Evolutionary conservation across 1,140 invertebrate species (phyloP).

Genomic region (Drosophila ficusphila): DNA sequence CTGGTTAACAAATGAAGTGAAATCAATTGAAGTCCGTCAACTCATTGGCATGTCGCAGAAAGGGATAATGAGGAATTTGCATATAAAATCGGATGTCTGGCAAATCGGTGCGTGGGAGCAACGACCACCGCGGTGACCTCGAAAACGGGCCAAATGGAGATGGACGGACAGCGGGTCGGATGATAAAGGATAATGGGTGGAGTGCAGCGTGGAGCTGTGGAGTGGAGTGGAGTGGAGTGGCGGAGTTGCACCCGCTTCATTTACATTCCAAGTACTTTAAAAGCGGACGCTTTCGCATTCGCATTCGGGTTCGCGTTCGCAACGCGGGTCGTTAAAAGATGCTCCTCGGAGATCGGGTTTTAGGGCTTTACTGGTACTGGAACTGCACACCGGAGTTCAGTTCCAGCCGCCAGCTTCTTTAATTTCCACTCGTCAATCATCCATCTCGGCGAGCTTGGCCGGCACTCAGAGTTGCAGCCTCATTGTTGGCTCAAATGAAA

Average conservation of each 20-base stretch:
- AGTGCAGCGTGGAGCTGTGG: not conserved
- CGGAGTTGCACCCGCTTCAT: constrained; percentile 71
- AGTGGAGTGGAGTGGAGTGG: not conserved
- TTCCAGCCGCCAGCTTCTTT: constrained; percentile 70
- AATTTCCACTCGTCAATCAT: constrained; percentile 80
- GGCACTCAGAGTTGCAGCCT: constrained; percentile 72
- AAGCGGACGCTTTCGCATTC: constrained; percentile 52
- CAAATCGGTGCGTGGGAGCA: constrained; percentile 45
- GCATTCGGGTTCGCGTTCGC: no score
- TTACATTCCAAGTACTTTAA: constrained; percentile 79
- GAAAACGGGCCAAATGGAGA: constrained; percentile 37
- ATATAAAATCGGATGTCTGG: constrained; percentile 11
- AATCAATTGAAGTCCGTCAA: not conserved
- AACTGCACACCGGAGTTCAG: constrained; percentile 41
- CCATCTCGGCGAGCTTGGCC: constrained; percentile 54
- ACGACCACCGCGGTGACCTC: constrained; percentile 66
- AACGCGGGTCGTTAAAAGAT: constrained; percentile 66
- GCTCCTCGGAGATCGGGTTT: constrained; percentile 43
- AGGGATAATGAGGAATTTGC: constrained; percentile 17
- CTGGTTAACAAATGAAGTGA: not conserved
- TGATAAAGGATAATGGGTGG: constrained; percentile 14
- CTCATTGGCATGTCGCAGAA: not conserved
- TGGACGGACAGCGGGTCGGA: constrained; percentile 19
- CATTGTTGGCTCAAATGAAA: constrained; percentile 83
- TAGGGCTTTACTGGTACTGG: constrained; percentile 20